Base-by-base conservation (phyloP, 2,797 vertebrate species). In the Lepilemur ruficaudatus region DNA sequence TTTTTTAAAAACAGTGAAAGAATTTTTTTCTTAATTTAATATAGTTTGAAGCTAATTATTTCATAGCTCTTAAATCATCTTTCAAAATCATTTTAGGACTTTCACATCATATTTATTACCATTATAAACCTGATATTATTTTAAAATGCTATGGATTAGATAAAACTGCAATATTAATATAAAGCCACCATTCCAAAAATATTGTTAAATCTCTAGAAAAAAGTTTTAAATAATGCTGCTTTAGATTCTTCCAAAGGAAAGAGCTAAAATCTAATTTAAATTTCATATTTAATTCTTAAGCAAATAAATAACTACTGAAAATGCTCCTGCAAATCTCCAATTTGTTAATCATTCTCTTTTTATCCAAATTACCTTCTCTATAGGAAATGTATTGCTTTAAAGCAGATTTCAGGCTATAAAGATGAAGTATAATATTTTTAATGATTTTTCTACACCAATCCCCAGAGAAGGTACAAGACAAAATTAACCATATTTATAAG, bases 1-100 rank as follows among this genome's bases (percentile, higher is more conserved):
- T 93, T 98, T 97, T 92, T 97, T 91, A 89, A n/a, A 59, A 92
- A 92, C 89, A 48, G 10, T 35, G 65, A 89, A 63, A 20, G 6
- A 20, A 9, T 35, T 70, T 81, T 81, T 52, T 81, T 38, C 83
- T 93, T 61, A 81, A 88, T 86, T 61, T 81, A 55, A 90, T 70
- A 28, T 25, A 67, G 35, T 32, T n/a, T 90, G 89, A 65, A 23
- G 14, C 18, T 85, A 43, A 91, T 91, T 85, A 69, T 41, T 73
- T 91, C 28, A 61, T 57, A 93, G 61, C 35, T 96, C 38, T 84
- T 55, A 81, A 76, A 30, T 32, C 65, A 67, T 82, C 35, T 89
- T 93, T 85, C 86, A n/a, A 97, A 93, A 72, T 72, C 35, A 67
- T 22, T 43, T 72, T 48, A 50, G 11, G 55, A 12, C 7, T 55